These are phyloP conservation scores for Noctilio leporinus DNA, from an alignment of 2,113 vertebrate genomes.

Conservation along the genomic window DNA sequence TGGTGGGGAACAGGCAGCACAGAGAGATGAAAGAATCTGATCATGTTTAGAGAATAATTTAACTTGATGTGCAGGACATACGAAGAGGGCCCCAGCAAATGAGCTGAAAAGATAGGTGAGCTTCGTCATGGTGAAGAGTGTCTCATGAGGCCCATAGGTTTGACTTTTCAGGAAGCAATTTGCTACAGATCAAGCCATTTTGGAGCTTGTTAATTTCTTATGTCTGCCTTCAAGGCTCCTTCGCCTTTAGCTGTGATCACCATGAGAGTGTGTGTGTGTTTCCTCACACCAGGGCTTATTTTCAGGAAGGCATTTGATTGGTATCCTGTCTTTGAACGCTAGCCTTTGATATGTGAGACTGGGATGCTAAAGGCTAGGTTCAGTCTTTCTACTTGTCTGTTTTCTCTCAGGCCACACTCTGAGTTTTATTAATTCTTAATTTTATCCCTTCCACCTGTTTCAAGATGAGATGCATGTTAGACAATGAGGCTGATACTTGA, in stretches of 20 bases:
- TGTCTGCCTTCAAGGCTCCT: neutral
- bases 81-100: neutral
- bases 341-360: neutral
- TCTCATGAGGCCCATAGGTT: neutral
- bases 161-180: neutral
- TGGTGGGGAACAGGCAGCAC: neutral
- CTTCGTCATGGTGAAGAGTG: neutral
- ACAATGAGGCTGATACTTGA: neutral
- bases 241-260: neutral
- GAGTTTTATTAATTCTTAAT: conserved; percentile 33
- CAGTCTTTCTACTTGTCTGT: neutral
- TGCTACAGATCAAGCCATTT: neutral
- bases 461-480: neutral
- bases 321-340: neutral
- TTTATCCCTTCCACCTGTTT: neutral
- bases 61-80: neutral
- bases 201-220: neutral
- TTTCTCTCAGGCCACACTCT: neutral
- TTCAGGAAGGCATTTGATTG: neutral
- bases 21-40: neutral
- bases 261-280: neutral
- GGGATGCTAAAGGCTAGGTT: neutral
- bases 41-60: neutral
- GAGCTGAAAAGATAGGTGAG: neutral
- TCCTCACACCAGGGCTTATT: neutral